phyloP scores from a whole-genome alignment of 2,888 invertebrate genomes.

The Aspidiotus rigidus region DNA sequence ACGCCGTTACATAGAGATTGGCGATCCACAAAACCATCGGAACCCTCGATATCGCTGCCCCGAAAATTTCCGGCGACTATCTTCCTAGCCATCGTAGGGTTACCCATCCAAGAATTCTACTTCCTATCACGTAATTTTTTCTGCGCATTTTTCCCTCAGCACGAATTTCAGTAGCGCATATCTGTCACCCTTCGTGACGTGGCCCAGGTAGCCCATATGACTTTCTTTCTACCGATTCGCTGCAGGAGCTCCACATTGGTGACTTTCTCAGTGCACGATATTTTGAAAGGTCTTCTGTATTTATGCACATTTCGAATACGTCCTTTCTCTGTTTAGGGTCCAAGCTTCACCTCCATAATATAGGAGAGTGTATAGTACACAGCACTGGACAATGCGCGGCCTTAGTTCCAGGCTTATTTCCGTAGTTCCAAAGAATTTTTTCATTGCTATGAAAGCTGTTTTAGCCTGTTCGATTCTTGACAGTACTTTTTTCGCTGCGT shows the following conservation, averaged over 20 bases:
- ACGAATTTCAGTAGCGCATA: not conserved
- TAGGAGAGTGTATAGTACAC: not conserved
- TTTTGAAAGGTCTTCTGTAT: not conserved
- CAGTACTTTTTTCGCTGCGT: not conserved
- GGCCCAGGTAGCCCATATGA: not conserved
- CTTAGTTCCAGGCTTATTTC: not conserved
- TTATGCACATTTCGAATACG: not conserved
- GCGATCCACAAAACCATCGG: no score
- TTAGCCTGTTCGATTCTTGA: not conserved
- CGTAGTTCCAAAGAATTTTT: not conserved
- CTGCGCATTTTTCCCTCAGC: not conserved
- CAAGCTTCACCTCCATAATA: not conserved
- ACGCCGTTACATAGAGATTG: no score
- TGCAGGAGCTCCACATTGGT: not conserved
- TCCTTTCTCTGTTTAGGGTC: not conserved
- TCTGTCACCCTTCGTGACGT: not conserved
- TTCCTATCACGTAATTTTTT: not conserved
- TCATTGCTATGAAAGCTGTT: not conserved
- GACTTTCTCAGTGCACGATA: not conserved
- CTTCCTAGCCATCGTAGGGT: not conserved
- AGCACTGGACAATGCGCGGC: not conserved
- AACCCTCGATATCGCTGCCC: no score
- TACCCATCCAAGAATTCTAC: not conserved
- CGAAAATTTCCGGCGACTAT: no score
- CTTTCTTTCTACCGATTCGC: not conserved